These are phyloP conservation scores for Leucozona laternaria DNA, from an alignment of 2,888 invertebrate genomes.

Conservation along the genomic window DNA sequence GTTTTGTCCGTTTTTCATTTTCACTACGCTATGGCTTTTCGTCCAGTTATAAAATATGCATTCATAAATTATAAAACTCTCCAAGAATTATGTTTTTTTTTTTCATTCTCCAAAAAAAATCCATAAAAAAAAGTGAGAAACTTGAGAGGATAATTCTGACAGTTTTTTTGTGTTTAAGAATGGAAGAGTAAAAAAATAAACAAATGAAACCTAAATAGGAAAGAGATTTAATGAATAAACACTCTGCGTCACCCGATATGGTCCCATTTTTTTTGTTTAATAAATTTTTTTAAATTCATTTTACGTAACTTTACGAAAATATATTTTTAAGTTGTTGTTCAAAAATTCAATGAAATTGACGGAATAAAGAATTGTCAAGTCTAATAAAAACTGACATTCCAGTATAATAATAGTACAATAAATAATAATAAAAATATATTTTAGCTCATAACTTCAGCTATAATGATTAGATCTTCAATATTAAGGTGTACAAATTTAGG, in stretches of 20 bases:
- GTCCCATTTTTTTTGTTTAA: not conserved
- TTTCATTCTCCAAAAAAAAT: not conserved
- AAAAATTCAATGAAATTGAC: too few species aligned
- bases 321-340: too few species aligned
- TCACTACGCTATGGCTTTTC: conserved; percentile 9
- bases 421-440: too few species aligned
- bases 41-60: conserved; percentile 67
- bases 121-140: conserved; percentile 15
- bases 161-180: not conserved
- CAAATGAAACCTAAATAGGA: not conserved
- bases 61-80: conserved; percentile 67
- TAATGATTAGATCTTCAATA: too few species aligned
- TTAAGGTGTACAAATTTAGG: too few species aligned
- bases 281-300: too few species aligned
- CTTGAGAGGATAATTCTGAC: conserved; percentile 18
- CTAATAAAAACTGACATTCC: too few species aligned
- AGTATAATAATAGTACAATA: too few species aligned
- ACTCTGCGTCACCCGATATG: not conserved
- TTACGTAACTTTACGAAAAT: too few species aligned
- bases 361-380: too few species aligned
- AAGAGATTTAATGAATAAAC: conserved; percentile 1
- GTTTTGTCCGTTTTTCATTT: not conserved
- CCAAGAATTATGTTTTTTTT: conserved; percentile 47
- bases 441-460: too few species aligned
- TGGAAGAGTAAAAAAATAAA: not conserved